Evolutionary conservation across 30 jellyfish, hydroid and myxozoan species (phyloP).

Genomic region (Rhopilema esculentum): DNA sequence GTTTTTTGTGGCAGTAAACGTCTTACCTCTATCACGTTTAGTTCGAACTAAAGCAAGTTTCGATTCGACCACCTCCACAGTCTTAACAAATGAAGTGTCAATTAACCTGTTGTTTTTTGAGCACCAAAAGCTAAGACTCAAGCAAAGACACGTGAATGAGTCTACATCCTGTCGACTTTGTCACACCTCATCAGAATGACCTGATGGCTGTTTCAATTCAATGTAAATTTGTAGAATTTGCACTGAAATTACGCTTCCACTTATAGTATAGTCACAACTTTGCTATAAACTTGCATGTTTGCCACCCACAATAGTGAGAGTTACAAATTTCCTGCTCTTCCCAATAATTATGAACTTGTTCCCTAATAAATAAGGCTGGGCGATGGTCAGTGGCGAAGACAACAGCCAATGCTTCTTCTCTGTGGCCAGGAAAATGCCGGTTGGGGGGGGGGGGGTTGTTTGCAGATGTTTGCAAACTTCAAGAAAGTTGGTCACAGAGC

Average conservation of each 20-base stretch:
- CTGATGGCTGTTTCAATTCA: not conserved
- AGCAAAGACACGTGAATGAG: not conserved
- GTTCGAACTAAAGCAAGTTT: not conserved
- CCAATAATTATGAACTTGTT: not conserved
- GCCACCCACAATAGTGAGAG: not conserved
- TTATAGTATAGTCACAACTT: not conserved
- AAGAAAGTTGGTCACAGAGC: not conserved
- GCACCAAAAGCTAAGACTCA: not conserved
- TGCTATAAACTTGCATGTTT: not conserved
- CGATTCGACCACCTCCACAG: not conserved
- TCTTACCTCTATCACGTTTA: not conserved
- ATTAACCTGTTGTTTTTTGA: not conserved
- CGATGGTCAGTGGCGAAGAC: conserved; percentile 59
- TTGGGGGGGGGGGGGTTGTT: not conserved
- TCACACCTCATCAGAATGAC: not conserved
- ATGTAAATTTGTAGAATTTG: not conserved
- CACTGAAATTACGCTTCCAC: not conserved
- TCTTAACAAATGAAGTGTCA: not conserved
- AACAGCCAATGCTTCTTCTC: conserved; percentile 15
- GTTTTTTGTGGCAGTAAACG: not conserved
- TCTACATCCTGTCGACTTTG: not conserved
- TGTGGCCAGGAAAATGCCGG: conserved; percentile 18
- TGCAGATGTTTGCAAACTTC: not conserved
- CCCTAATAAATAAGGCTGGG: not conserved
- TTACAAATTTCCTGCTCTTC: not conserved